Conservation (phyloP, 64 coral and sea anemone species). For the Porites australiensis region DNA sequence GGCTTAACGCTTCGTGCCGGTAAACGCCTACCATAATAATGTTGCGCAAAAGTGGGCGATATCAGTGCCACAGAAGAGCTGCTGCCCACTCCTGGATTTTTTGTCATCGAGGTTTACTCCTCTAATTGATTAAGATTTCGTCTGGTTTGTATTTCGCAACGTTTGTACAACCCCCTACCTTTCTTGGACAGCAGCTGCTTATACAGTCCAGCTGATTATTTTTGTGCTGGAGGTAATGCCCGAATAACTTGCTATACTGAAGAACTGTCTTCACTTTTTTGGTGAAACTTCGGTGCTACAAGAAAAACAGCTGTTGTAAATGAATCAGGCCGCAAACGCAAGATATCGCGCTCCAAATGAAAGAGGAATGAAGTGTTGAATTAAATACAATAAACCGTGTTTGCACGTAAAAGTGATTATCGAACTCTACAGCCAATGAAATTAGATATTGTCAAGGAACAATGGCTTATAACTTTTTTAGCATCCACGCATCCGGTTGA, state of each 20-base stretch:
- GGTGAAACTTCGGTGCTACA: background rate
- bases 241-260: background rate
- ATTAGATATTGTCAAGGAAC: background rate
- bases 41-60: too few relatives aligned
- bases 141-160: background rate
- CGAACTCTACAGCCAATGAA: constrained; percentile 8
- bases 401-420: background rate
- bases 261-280: background rate
- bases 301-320: background rate
- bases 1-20: too few relatives aligned
- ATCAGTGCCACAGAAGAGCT: too few relatives aligned
- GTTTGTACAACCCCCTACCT: background rate
- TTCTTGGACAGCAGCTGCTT: background rate
- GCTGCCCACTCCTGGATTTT: too few relatives aligned
- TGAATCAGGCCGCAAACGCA: background rate
- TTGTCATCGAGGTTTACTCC: too few relatives aligned
- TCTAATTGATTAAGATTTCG: too few relatives aligned
- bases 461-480: background rate
- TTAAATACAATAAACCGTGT: background rate
- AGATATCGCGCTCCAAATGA: background rate
- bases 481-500: background rate
- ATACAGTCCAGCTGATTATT: background rate
- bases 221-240: background rate
- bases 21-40: too few relatives aligned
- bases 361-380: constrained; percentile 9